Evolutionary conservation across 2,888 invertebrate species (phyloP).

Genomic region (Cheilosia urbana): DNA sequence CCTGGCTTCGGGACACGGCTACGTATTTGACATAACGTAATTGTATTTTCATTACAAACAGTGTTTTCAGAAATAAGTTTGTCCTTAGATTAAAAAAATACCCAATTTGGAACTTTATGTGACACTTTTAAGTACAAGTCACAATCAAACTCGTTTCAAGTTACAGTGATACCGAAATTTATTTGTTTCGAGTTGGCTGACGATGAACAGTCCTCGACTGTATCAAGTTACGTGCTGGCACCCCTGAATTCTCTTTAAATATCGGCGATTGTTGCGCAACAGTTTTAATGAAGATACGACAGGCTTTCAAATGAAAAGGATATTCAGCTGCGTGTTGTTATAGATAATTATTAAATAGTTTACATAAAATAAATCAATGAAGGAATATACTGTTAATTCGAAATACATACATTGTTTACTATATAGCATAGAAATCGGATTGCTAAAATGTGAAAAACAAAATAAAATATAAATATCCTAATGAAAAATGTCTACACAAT

Average conservation of each 20-base stretch:
- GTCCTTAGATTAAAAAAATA: no score
- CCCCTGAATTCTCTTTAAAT: conserved; percentile 19
- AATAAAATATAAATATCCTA: conserved; percentile 1
- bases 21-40: no score
- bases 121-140: no score
- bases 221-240: no score
- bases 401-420: neutral
- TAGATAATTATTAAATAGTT: conserved; percentile 1
- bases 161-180: no score
- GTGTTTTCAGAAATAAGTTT: no score
- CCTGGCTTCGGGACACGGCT: no score
- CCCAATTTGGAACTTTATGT: no score
- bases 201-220: no score
- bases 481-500: conserved; percentile 12
- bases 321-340: conserved; percentile 5
- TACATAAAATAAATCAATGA: neutral
- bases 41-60: no score
- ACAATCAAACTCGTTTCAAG: no score
- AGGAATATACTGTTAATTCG: conserved; percentile 17
- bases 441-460: conserved; percentile 9
- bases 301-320: neutral
- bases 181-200: no score
- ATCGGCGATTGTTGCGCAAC: conserved; percentile 22
- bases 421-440: neutral
- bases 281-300: neutral